These are phyloP conservation scores for Microtus montanus DNA, from an alignment of 2,113 vertebrate genomes.

Conservation along the genomic window DNA sequence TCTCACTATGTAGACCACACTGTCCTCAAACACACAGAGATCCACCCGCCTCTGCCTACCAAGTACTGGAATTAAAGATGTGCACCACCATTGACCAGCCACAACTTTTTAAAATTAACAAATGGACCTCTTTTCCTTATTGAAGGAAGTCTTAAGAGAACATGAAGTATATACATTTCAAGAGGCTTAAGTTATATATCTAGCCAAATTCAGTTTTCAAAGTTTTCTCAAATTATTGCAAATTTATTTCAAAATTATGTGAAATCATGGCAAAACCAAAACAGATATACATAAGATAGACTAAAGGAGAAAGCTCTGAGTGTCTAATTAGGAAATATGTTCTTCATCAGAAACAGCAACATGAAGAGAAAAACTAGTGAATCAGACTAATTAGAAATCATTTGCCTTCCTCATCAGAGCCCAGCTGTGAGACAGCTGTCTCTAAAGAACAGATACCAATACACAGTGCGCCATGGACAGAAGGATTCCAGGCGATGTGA, in stretches of 20 bases:
- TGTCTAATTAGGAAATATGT: not conserved
- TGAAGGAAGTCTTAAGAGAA: not conserved
- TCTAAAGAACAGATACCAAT: not conserved
- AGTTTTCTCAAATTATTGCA: not conserved
- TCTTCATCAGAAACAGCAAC: constrained; percentile 29
- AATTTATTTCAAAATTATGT: not conserved
- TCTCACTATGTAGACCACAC: not conserved
- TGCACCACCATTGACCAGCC: not conserved
- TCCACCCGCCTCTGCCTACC: not conserved
- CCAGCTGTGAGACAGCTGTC: constrained; percentile 30
- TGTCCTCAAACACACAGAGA: not conserved
- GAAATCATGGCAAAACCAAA: constrained; percentile 8
- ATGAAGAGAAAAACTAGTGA: not conserved
- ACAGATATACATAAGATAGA: not conserved
- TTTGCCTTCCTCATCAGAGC: not conserved
- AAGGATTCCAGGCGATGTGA: not conserved
- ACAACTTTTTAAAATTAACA: not conserved
- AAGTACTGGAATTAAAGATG: not conserved
- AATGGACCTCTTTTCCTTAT: not conserved
- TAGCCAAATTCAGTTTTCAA: not conserved
- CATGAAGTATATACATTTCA: not conserved
- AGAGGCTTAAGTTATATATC: not conserved
- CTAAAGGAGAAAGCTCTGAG: not conserved
- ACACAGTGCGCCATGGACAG: not conserved
- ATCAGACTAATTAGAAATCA: not conserved